These are phyloP conservation scores for Centrocercus urophasianus DNA, from an alignment of 2,113 vertebrate species.

Conservation along the genomic window DNA sequence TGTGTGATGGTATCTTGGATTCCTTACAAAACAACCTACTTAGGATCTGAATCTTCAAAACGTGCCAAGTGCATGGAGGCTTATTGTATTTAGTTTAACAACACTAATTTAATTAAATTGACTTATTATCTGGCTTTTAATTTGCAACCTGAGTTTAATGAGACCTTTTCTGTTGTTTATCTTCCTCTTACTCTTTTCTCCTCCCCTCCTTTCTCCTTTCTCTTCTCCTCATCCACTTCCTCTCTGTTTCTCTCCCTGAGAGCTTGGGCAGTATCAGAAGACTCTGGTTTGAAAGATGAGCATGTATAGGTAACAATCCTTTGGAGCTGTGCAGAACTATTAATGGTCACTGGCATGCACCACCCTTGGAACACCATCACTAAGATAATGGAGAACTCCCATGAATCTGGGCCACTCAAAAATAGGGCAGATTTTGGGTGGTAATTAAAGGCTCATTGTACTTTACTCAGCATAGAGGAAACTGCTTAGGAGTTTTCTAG, in stretches of 20 bases:
- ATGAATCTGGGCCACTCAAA: background rate
- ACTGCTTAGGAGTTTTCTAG: background rate
- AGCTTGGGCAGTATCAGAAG: background rate
- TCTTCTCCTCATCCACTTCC: background rate
- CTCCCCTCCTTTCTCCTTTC: background rate
- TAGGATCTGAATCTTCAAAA: slow-evolving; percentile 24
- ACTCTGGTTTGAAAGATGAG: background rate
- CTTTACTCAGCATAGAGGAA: background rate
- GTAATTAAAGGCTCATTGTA: background rate
- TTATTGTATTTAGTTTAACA: slow-evolving; percentile 32
- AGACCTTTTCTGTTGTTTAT: background rate
- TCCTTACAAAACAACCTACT: background rate
- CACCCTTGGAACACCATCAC: background rate
- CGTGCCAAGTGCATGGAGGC: background rate
- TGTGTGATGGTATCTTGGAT: background rate
- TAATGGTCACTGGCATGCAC: background rate
- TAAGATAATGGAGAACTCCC: background rate
- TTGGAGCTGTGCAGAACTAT: background rate
- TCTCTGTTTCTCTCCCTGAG: background rate
- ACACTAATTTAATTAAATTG: slow-evolving; percentile 26
- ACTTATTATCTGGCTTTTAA: background rate
- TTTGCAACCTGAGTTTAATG: slow-evolving; percentile 33
- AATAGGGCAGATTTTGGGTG: background rate
- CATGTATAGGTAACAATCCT: background rate
- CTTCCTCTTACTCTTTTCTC: background rate